Conservation (phyloP, 2,888 invertebrate genomes). For the Therioaphis trifolii region DNA sequence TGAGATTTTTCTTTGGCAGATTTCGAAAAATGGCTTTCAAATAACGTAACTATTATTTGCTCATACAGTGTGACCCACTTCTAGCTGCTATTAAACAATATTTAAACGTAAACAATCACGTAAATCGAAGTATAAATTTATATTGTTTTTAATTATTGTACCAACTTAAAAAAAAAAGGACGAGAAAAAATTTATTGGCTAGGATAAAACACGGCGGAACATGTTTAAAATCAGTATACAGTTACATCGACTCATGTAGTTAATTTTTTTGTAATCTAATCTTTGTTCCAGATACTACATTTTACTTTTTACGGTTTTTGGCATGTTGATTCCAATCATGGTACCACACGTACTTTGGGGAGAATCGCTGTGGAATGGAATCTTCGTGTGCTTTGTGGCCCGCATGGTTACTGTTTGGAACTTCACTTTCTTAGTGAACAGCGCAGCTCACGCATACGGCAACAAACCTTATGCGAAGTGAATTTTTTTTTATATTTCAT, state of each 20-base stretch:
- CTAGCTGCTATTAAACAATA: no score
- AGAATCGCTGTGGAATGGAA: constrained; percentile 83
- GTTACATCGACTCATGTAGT: not conserved
- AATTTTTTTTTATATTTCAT: constrained; percentile 68
- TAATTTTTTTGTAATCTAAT: not conserved
- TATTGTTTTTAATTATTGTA: no score
- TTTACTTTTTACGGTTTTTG: constrained; percentile 79
- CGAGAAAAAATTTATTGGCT: no score
- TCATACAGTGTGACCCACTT: no score
- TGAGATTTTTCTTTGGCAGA: no score
- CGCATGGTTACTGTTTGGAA: constrained; percentile 76
- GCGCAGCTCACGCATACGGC: constrained; percentile 84
- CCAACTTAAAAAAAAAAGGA: no score
- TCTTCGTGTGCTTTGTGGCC: constrained; percentile 65
- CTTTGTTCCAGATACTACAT: constrained; percentile 77
- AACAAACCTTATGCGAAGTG: constrained; percentile 77
- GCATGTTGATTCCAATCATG: constrained; percentile 81
- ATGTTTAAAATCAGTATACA: not conserved
- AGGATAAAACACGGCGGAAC: no score
- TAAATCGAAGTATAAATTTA: no score
- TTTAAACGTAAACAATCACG: no score
- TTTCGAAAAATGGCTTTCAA: no score
- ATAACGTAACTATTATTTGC: no score
- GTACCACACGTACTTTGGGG: constrained; percentile 83
- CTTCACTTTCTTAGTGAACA: constrained; percentile 90